Evolutionary conservation across 1,140 invertebrate species (phyloP).

Genomic region (Drosophila guanche): DNA sequence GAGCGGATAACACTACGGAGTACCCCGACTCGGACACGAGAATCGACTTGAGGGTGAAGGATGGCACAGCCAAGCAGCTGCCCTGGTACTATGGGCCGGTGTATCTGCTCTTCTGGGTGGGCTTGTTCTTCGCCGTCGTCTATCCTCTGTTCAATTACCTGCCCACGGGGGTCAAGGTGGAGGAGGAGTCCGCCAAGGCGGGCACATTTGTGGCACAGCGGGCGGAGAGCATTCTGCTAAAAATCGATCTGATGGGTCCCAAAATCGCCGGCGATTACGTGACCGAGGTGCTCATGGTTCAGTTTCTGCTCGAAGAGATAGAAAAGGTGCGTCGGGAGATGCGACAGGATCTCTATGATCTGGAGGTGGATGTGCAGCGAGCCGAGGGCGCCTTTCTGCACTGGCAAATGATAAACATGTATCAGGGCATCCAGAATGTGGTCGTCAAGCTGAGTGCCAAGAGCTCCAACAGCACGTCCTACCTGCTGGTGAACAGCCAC

Average conservation of each 20-base stretch:
- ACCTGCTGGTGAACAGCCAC: constrained; percentile 96
- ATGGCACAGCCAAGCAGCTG: constrained; percentile 16
- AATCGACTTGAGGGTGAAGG: constrained; percentile 16
- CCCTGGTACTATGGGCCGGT: constrained; percentile 70
- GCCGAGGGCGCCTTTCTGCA: constrained; percentile 90
- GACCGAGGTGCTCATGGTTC: constrained; percentile 87
- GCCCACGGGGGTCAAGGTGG: constrained; percentile 47
- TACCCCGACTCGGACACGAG: not conserved
- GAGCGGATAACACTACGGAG: constrained; percentile 3
- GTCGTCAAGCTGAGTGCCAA: constrained; percentile 89
- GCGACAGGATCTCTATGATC: constrained; percentile 55
- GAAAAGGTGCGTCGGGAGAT: constrained; percentile 45
- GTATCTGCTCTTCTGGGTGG: constrained; percentile 68
- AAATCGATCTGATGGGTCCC: constrained; percentile 88
- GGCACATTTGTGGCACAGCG: constrained; percentile 71
- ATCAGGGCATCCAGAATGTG: constrained; percentile 90
- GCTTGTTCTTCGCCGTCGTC: constrained; percentile 63
- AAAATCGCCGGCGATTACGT: constrained; percentile 87
- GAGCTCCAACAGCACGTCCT: constrained; percentile 62
- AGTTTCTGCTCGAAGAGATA: constrained; percentile 84
- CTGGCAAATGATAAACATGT: constrained; percentile 90
- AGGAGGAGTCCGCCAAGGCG: constrained; percentile 51
- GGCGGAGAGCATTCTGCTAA: constrained; percentile 84
- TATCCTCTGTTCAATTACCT: constrained; percentile 62
- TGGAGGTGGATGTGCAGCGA: constrained; percentile 82